Conservation (phyloP, 1,140 invertebrate genomes). For the Asobara japonica region DNA sequence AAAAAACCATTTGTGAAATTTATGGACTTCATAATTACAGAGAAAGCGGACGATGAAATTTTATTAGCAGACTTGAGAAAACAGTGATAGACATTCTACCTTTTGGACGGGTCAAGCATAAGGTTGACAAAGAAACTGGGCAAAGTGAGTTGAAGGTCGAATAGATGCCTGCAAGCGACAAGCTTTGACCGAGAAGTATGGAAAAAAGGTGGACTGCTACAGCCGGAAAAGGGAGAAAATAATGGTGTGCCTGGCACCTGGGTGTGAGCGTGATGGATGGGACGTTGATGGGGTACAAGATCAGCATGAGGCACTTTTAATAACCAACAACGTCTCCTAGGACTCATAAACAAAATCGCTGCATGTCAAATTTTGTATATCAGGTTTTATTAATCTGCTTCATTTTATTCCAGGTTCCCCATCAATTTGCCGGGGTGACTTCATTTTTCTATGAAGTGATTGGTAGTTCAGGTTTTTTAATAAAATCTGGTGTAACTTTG, state of each 20-base stretch:
- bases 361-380: background rate
- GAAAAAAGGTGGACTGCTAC: background rate
- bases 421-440: background rate
- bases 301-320: slow-evolving; percentile 10
- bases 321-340: slow-evolving; percentile 1
- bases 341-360: background rate
- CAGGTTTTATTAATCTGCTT: background rate
- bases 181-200: slow-evolving; percentile 12
- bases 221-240: background rate
- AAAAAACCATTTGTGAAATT: no score
- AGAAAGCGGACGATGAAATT: no score
- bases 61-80: no score
- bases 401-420: background rate
- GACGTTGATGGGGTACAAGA: slow-evolving; percentile 24
- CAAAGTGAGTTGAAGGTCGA: background rate
- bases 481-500: no score
- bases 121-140: no score
- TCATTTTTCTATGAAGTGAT: no score
- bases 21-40: no score
- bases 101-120: no score
- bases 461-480: no score
- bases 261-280: slow-evolving; percentile 39
- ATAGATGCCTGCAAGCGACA: slow-evolving; percentile 18
- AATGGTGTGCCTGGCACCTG: slow-evolving; percentile 34
- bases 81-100: no score